phyloP scores from a whole-genome alignment of 2,113 vertebrate species.

The Ctenomys sociabilis region DNA sequence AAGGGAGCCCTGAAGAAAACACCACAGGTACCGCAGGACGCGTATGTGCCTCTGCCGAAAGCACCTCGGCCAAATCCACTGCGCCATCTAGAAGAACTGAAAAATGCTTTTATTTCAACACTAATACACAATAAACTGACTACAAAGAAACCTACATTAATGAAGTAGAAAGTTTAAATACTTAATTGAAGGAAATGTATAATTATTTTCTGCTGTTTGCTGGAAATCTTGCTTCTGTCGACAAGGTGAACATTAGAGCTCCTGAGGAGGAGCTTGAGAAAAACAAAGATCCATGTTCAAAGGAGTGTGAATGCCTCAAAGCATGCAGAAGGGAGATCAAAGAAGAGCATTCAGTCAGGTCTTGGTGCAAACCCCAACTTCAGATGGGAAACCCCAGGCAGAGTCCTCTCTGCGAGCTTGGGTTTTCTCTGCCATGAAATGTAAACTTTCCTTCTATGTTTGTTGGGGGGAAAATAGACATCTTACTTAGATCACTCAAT shows the following conservation, averaged over 20 bases:
- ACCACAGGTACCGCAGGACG: not conserved
- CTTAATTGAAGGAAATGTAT: not conserved
- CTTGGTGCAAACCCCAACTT: constrained; percentile 38
- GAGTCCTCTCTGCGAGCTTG: not conserved
- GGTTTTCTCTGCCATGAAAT: not conserved
- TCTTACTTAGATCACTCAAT: not conserved
- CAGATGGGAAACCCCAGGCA: not conserved
- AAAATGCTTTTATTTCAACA: not conserved
- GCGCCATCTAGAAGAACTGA: not conserved
- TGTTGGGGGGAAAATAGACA: not conserved
- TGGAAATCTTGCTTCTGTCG: not conserved
- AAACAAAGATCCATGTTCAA: not conserved
- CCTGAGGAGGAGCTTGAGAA: not conserved
- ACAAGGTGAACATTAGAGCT: not conserved
- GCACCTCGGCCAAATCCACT: not conserved
- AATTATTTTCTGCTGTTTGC: not conserved
- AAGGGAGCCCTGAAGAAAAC: constrained; percentile 3
- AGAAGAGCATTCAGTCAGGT: not conserved
- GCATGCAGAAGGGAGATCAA: not conserved
- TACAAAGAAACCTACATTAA: not conserved
- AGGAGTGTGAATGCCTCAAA: not conserved
- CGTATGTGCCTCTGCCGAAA: not conserved
- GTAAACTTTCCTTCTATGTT: not conserved
- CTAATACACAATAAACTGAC: not conserved
- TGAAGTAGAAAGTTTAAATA: not conserved